Percentiles rank a stretch among this genome's conserved stretches.
These are phyloP conservation scores for Lepidurus packardi DNA, from an alignment of 1,140 invertebrate genomes.

Conservation along the genomic window DNA sequence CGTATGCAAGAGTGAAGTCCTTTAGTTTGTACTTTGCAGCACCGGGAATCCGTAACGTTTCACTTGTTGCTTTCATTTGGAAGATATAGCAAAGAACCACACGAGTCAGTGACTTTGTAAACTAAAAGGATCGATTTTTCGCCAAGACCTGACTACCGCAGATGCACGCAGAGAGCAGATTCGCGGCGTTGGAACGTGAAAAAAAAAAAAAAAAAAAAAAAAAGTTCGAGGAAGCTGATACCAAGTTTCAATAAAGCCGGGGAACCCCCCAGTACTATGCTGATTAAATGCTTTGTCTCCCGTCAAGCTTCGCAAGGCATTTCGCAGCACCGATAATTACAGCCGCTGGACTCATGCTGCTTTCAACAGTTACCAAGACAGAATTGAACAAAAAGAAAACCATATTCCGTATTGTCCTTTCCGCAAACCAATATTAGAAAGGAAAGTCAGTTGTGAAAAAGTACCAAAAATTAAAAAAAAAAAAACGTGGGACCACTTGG, in stretches of 20 bases:
- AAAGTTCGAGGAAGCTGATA: neutral
- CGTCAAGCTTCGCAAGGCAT: neutral
- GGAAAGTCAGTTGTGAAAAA: too few relatives aligned
- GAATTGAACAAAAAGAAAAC: too few relatives aligned
- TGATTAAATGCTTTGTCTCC: neutral
- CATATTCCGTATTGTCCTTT: too few relatives aligned
- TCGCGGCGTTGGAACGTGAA: neutral
- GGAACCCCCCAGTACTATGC: neutral
- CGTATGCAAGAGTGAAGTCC: neutral
- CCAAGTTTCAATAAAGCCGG: neutral
- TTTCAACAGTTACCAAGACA: neutral
- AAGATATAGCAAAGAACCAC: neutral
- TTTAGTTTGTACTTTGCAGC: neutral
- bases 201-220: too few relatives aligned
- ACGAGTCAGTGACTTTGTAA: conserved; percentile 3
- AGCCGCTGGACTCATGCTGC: neutral
- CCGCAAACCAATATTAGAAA: too few relatives aligned
- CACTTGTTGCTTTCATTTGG: conserved; percentile 18
- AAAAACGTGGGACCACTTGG: too few relatives aligned
- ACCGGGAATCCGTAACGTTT: conserved; percentile 9
- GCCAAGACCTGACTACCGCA: conserved; percentile 14
- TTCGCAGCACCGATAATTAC: neutral
- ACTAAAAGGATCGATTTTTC: neutral
- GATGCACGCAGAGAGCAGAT: neutral
- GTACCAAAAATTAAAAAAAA: too few relatives aligned